Evolutionary conservation across 2,888 invertebrate species (phyloP).

Genomic region (Caenorhabditis uteleia): DNA sequence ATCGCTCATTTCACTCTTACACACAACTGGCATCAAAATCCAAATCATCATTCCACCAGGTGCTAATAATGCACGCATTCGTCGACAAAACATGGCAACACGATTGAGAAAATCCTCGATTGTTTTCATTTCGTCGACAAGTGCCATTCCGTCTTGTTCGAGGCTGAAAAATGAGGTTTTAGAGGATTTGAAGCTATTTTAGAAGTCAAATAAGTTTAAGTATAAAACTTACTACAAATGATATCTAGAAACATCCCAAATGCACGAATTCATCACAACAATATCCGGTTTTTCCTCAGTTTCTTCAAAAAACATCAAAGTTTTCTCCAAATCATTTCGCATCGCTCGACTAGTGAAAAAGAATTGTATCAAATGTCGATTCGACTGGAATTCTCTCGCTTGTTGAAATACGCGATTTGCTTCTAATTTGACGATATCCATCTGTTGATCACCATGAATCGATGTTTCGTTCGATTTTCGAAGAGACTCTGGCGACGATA

Average conservation of each 20-base stretch:
- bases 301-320: constrained; percentile 22
- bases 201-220: no score
- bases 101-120: constrained; percentile 31
- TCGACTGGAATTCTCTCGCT: constrained; percentile 45
- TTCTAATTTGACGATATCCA: constrained; percentile 35
- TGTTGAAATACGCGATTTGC: constrained; percentile 49
- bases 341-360: constrained; percentile 49
- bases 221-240: constrained; percentile 1
- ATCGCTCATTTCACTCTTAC: no score
- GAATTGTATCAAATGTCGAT: constrained; percentile 41
- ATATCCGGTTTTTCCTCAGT: constrained; percentile 45
- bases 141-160: not conserved
- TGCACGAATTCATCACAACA: constrained; percentile 45
- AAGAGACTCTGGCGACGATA: constrained; percentile 8
- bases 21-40: constrained; percentile 18
- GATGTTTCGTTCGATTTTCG: constrained; percentile 18
- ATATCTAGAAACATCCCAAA: constrained; percentile 53
- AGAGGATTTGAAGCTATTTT: no score
- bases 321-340: constrained; percentile 44
- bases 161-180: not conserved
- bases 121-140: constrained; percentile 14
- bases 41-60: constrained; percentile 30
- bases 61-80: constrained; percentile 26
- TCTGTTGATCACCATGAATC: constrained; percentile 40
- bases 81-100: constrained; percentile 31